These are phyloP conservation scores for Lacerta viridis DNA, from an alignment of 2,797 vertebrate genomes.

Conservation along the genomic window DNA sequence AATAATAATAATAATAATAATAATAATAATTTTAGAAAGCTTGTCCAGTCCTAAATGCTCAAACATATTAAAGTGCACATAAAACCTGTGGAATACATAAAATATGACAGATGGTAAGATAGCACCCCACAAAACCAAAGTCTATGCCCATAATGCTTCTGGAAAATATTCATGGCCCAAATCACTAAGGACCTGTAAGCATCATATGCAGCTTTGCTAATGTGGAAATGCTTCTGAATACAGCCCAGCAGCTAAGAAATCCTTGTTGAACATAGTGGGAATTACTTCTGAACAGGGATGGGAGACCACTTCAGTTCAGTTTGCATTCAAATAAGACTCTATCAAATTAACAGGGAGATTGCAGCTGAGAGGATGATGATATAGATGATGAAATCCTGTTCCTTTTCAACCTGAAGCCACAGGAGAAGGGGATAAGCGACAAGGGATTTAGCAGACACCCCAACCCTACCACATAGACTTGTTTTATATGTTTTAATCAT, in stretches of 20 bases:
- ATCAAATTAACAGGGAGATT: too few species aligned
- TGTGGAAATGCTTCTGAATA: neutral
- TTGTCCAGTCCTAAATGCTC: constrained; percentile 1
- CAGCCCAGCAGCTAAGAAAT: neutral
- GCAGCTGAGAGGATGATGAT: neutral
- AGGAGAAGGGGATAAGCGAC: neutral
- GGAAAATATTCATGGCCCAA: neutral
- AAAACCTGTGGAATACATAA: neutral
- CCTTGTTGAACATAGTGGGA: too few species aligned
- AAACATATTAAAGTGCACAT: constrained; percentile 4
- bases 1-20: neutral
- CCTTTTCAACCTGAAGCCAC: neutral
- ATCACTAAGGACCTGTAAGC: neutral
- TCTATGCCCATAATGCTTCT: neutral
- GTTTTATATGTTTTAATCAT: neutral
- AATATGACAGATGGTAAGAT: neutral
- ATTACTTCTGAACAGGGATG: too few species aligned
- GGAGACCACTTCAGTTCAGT: too few species aligned
- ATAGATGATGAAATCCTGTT: neutral
- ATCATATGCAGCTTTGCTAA: neutral
- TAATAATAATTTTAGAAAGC: neutral
- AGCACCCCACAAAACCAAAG: neutral
- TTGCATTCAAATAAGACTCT: too few species aligned
- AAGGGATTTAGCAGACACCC: neutral
- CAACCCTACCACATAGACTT: neutral